Conservation (phyloP, 2,113 vertebrate genomes). For the Bubo blakistoni region DNA sequence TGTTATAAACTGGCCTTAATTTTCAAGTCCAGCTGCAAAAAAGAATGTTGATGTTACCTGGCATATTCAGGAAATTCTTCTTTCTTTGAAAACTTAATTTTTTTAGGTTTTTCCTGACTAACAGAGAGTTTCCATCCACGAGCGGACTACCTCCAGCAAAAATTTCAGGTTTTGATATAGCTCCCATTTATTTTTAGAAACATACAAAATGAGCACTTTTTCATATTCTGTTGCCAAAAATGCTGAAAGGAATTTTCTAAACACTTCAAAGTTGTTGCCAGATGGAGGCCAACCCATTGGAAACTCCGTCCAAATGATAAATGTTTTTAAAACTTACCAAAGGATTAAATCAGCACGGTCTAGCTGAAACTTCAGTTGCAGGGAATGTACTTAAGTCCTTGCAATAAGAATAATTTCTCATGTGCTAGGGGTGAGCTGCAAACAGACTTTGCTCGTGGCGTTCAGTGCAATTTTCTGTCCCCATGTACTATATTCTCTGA, state of each 20-base stretch:
- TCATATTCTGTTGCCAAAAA: background rate
- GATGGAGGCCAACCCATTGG: background rate
- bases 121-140: background rate
- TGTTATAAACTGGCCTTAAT: background rate
- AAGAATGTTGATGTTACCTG: fast-evolving
- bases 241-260: background rate
- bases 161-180: background rate
- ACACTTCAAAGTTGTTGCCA: background rate
- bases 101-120: background rate
- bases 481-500: background rate
- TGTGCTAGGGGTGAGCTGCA: background rate
- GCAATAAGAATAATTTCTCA: background rate
- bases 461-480: background rate
- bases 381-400: background rate
- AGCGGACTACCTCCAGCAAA: background rate
- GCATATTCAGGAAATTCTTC: background rate
- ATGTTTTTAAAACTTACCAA: background rate
- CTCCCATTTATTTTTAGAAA: background rate
- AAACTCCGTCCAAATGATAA: background rate
- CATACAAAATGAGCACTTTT: background rate
- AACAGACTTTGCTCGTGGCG: background rate
- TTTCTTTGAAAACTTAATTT: background rate
- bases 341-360: background rate
- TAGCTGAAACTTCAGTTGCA: background rate
- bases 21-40: background rate